Evolutionary conservation across 53 echinoderm and acorn worm species (phyloP).

Genomic region (Apostichopus leukothele): DNA sequence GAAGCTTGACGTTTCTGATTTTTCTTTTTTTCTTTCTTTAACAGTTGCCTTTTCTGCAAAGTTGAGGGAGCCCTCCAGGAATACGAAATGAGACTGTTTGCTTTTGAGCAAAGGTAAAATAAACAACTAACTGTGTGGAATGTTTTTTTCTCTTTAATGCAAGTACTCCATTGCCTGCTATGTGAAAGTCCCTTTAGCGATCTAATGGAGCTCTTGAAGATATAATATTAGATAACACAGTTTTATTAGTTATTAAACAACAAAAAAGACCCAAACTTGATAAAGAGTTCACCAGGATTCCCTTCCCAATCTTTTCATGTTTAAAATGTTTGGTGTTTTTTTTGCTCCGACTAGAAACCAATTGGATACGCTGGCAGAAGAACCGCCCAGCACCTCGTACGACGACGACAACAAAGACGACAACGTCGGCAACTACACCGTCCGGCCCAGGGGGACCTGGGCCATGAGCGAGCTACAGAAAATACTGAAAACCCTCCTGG

Average conservation of each 20-base stretch:
- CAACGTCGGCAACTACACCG: conserved; percentile 7
- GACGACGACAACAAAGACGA: conserved; percentile 1
- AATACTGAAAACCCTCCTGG: conserved; percentile 63
- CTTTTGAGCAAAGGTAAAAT: conserved; percentile 78
- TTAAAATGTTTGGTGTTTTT: background rate
- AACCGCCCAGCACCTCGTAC: background rate
- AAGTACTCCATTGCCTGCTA: no score
- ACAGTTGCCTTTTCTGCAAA: conserved; percentile 81
- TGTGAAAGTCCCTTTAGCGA: no score
- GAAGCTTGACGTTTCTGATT: no score
- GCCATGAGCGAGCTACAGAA: conserved; percentile 80
- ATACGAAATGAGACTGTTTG: conserved; percentile 88
- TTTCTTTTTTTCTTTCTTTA: background rate
- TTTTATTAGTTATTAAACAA: no score
- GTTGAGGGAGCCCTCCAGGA: conserved; percentile 66
- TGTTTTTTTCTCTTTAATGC: background rate
- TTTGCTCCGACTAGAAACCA: background rate
- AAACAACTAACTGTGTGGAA: background rate
- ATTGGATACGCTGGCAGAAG: conserved; percentile 1
- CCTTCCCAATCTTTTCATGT: background rate
- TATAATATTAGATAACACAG: background rate
- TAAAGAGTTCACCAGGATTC: no score
- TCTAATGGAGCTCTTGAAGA: background rate
- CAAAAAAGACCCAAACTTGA: no score
- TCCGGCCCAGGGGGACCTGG: conserved; percentile 80